Base-by-base conservation (phyloP, 2,113 vertebrate genomes). In the Aythya baeri region DNA sequence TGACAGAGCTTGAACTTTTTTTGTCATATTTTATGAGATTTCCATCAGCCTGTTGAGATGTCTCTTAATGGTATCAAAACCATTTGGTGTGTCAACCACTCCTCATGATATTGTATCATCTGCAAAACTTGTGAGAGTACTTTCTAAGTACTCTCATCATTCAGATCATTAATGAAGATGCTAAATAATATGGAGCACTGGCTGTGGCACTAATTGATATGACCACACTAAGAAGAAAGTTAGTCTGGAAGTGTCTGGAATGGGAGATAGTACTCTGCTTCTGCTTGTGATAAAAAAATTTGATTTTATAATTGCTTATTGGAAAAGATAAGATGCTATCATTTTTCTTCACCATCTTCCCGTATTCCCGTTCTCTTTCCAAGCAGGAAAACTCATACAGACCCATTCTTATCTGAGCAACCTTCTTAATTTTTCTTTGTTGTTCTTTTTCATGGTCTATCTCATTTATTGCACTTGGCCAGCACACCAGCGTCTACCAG, bases 401-500 rank as follows among this genome's bases (percentile, higher is more conserved):
- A 41, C 55, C 41, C 34, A 54, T 43, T 72, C 29, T 73, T 82
- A 32, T 79, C 52, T 71, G 57, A 66, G 58, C 1, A 1, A 72
- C 41, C 36, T 79, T 82, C 70, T 75, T 83, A 11, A 17, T 74
- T 78, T 89, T 93, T 52, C 57, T 54, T 88, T 70, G 7, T 44
- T 54, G 22, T 70, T 91, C 44, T 75, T 86, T 90, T 77, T 79
- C 46, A n/a, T 71, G 32, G 70, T 66, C 79, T 75, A 36, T 70
- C 68, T 76, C 73, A 87, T 66, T 91, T 90, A 86, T 58, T 94
- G 79, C 43, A 65, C 36, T 90, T 92, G 86, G 76, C 76, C 88
- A 85, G 73, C 57, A 72, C 1, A 4, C 38, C 66, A 49, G 25
- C 58, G 31, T 88, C 88, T 96, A 68, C 95, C 82, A 96, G 91